Conservation (phyloP, 2,888 invertebrate genomes). For the Drosophila leonis region DNA sequence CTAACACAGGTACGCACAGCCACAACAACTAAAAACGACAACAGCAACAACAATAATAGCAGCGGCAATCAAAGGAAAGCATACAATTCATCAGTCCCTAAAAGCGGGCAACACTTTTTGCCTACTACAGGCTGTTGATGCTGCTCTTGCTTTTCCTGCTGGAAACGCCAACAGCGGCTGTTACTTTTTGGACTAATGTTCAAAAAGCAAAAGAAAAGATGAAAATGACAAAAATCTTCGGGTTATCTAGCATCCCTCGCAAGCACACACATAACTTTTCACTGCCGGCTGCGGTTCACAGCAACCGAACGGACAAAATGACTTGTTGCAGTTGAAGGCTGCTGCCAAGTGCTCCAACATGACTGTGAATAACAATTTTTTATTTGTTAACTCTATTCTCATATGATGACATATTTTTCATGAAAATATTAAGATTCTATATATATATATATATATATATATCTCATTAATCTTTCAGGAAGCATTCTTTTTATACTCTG, state of each 20-base stretch:
- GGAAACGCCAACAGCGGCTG: constrained; percentile 62
- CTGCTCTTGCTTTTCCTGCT: constrained; percentile 39
- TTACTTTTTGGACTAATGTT: constrained; percentile 36
- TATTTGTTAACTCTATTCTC: no score
- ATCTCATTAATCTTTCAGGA: no score
- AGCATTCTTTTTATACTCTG: no score
- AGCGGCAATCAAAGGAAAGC: constrained; percentile 62
- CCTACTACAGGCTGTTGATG: constrained; percentile 53
- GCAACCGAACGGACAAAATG: constrained; percentile 18
- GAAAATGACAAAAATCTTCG: constrained; percentile 36
- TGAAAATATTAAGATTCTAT: not conserved
- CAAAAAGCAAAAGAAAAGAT: constrained; percentile 17
- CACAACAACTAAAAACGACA: constrained; percentile 30
- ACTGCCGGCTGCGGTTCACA: constrained; percentile 26
- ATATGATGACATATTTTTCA: not conserved
- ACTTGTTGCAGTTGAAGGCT: constrained; percentile 20
- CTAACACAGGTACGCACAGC: constrained; percentile 72
- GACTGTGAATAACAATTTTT: not conserved
- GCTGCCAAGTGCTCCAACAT: no score
- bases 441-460: no score
- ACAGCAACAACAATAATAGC: constrained; percentile 16
- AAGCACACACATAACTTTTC: constrained; percentile 18
- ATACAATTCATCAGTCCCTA: constrained; percentile 55
- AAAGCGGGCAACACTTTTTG: constrained; percentile 61
- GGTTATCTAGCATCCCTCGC: constrained; percentile 18